Evolutionary conservation across 2,888 invertebrate genomes (phyloP), one percentile per base, ranked within the genome.

Genomic region (Osmoderma eremita): DNA sequence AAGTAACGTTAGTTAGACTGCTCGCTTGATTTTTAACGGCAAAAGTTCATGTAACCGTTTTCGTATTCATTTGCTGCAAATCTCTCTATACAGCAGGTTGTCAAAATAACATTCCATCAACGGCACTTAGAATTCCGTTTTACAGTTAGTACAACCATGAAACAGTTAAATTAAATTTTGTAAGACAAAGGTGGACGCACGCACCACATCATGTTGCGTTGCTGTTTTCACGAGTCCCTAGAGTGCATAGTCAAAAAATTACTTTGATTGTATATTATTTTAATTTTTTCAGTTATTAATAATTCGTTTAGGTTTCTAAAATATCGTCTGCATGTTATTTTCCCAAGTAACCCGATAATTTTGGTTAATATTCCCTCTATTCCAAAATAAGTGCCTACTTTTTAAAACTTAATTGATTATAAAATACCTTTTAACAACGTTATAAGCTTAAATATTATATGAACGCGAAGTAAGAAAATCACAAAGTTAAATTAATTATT

Each of bases 31-130:
- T 56, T 42, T 56, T 22, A 42, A 42, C 24, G 22, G 22, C 58
- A 42, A 58, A 17, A 58, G 58, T 58, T 58, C 58, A 58, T n/a
- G 22, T 58, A 58, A 58, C 58, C 39, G 58, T 58, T 58, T 58
- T 58, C 42, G 15, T 42, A 42, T 58, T 42, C 22, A 58, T 58
- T 58, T 42, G 42, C 42, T 45, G 42, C 45, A 45, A 30, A 42
- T 45, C 30, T 51, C 45, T 58, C 20, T 30, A 58, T 56, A 41
- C 30, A 58, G 30, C 58, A 42, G 58, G 58, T 58, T 42, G 58
- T 58, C 58, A 58, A 58, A 58, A 58, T 58, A 24, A 42, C 58
- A 58, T 58, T 58, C 58, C 42, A 39, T 12, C 42, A 30, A 13
- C 15, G 58, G 58, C n/a, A 30, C 42, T 58, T 30, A 24, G 58